Base-by-base conservation (phyloP, 2,888 invertebrate species). In the Sinelater perroti region DNA sequence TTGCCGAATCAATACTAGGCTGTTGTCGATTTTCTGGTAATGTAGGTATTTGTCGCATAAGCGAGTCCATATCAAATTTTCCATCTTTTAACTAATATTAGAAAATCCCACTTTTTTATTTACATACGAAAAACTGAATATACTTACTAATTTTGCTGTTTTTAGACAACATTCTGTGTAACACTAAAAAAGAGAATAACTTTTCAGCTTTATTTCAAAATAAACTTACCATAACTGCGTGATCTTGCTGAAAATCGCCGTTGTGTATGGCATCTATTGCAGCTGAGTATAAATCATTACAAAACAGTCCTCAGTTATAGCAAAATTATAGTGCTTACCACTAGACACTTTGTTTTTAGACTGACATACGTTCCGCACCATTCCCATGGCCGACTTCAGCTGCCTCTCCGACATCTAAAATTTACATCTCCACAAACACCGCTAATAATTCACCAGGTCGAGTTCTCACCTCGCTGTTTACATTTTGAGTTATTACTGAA, bases 341-440 rank as follows among this genome's bases (percentile, higher is more conserved):
- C 24, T 40, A 11, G 38, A 17, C 8, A 40, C 7, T 21, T 40
- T 40, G 13, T 3, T 1, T 21, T 40, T 40, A 21, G 38, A 24
- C 7, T 40, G 38, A 7, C 38, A 40, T 21, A 40, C 38, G 13
- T 21, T 40, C 24, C 21, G 10, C 20, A 40, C 3, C 14, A 40
- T 20, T 40, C 24, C 24, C 2, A 17, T 7, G 13, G 21, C 11
- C 13, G 21, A 5, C 6, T 40, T 16, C 2, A 40, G 38, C 14
- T 40, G 38, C 21, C 24, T 40, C 11, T 40, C 38, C 1, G 38
- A 11, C 38, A 40, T 40, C 38, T 33, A 8, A 11, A 1, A 30
- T 30, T 30, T 30, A 8, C 13, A 10, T 30, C 13, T 11, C 2
- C 13, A 30, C 6, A 10, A 30, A 30, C 5, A 3, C 10, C 2